These are phyloP conservation scores for Linnaemya tessellans DNA, from an alignment of 2,888 invertebrate species.

Conservation along the genomic window DNA sequence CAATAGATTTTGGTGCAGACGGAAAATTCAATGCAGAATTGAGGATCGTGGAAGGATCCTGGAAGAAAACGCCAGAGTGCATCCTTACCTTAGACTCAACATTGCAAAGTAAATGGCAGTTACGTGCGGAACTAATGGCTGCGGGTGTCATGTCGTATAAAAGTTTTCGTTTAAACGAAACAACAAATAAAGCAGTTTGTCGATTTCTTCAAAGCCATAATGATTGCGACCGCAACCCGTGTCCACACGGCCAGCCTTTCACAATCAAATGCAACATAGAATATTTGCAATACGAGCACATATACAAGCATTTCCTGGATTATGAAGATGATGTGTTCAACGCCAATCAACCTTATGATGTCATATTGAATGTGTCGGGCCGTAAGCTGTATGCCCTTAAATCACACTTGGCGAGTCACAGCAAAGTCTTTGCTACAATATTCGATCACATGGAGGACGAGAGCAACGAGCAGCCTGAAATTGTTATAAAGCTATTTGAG, in stretches of 20 bases:
- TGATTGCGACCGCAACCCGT: too few relatives aligned
- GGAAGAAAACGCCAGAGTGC: neutral
- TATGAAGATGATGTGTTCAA: too few relatives aligned
- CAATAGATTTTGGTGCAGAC: neutral
- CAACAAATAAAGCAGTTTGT: neutral
- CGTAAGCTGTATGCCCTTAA: too few relatives aligned
- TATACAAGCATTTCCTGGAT: too few relatives aligned
- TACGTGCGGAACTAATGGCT: neutral
- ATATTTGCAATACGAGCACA: too few relatives aligned
- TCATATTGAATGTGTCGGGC: too few relatives aligned
- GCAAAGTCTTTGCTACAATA: neutral
- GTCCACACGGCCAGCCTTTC: too few relatives aligned
- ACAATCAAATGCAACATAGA: too few relatives aligned
- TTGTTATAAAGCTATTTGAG: neutral
- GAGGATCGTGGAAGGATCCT: neutral
- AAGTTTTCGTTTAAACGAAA: neutral
- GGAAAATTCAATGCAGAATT: neutral
- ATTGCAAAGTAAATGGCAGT: neutral
- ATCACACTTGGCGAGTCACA: too few relatives aligned
- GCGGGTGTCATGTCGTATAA: neutral
- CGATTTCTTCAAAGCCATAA: too few relatives aligned
- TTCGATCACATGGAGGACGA: neutral
- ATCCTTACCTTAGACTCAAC: neutral
- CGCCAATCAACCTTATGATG: too few relatives aligned
- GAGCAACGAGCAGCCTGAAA: neutral